phyloP scores from a whole-genome alignment of 2,113 vertebrate genomes.

The Gasterosteus nipponicus region DNA sequence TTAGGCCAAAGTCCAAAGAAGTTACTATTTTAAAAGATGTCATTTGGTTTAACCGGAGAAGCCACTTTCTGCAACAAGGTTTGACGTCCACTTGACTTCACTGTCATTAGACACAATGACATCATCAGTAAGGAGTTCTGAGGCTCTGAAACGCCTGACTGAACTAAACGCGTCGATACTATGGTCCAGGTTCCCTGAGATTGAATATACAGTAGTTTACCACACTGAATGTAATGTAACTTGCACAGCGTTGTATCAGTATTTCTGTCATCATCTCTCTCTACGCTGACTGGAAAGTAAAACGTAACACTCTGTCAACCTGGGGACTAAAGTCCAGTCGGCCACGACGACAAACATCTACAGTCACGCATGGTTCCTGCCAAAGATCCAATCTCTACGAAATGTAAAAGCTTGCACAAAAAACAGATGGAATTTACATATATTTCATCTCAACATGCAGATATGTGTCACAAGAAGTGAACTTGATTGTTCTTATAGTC shows the following conservation, averaged over 20 bases:
- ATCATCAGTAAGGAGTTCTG: slow-evolving; percentile 61
- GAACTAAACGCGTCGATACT: slow-evolving; percentile 61
- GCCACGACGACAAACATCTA: slow-evolving; percentile 46
- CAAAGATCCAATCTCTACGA: slow-evolving; percentile 45
- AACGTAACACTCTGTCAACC: slow-evolving; percentile 18
- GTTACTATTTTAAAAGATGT: slow-evolving; percentile 49
- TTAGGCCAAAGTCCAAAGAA: slow-evolving; percentile 38
- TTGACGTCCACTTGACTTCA: slow-evolving; percentile 75
- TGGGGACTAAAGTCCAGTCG: slow-evolving; percentile 30
- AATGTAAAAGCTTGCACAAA: slow-evolving; percentile 8
- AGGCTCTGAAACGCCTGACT: slow-evolving; percentile 54
- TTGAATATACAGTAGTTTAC: slow-evolving; percentile 60
- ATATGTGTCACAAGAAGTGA: not conserved
- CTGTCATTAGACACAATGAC: slow-evolving; percentile 65
- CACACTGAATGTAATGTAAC: slow-evolving; percentile 55
- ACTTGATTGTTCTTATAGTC: not conserved
- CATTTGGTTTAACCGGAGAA: slow-evolving; percentile 62
- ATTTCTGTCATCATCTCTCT: slow-evolving; percentile 47
- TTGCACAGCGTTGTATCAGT: slow-evolving; percentile 30
- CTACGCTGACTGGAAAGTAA: slow-evolving; percentile 27
- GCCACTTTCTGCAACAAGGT: slow-evolving; percentile 23
- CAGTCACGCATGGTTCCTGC: slow-evolving; percentile 30
- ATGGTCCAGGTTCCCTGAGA: slow-evolving; percentile 48
- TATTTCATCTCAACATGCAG: slow-evolving; percentile 8
- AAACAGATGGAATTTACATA: slow-evolving; percentile 35